Evolutionary conservation across 2,888 invertebrate species (phyloP).

Genomic region (Mechanitis mazaeus): DNA sequence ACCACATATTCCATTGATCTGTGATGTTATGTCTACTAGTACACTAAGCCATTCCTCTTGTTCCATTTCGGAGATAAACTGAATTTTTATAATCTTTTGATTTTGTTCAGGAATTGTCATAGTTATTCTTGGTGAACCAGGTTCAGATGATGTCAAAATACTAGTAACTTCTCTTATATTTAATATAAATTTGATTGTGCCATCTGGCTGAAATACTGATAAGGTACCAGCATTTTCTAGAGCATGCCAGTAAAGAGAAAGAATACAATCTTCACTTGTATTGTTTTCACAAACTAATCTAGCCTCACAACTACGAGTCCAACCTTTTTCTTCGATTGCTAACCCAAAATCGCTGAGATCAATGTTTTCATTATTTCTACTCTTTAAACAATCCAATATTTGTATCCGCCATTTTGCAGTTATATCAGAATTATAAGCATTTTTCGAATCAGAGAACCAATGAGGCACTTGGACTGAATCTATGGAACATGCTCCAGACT

Average conservation of each 20-base stretch:
- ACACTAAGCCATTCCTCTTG: constrained; percentile 93
- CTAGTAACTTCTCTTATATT: constrained; percentile 86
- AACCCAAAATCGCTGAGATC: constrained; percentile 81
- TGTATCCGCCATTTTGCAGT: constrained; percentile 85
- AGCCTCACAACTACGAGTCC: constrained; percentile 90
- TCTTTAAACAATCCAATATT: constrained; percentile 82
- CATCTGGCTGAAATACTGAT: constrained; percentile 86
- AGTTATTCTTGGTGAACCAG: constrained; percentile 85
- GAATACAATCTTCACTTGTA: constrained; percentile 83
- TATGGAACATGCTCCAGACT: constrained; percentile 86
- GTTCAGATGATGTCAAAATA: constrained; percentile 86
- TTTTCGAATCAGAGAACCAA: constrained; percentile 82
- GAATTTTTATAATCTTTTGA: constrained; percentile 80
- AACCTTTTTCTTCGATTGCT: constrained; percentile 90
- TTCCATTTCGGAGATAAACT: constrained; percentile 88
- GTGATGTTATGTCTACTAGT: constrained; percentile 85
- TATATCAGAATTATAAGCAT: constrained; percentile 78
- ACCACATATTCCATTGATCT: constrained; percentile 82
- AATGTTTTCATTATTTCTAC: constrained; percentile 69
- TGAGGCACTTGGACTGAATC: constrained; percentile 85
- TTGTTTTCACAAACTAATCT: constrained; percentile 78
- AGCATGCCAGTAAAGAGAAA: constrained; percentile 90
- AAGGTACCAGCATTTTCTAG: constrained; percentile 84
- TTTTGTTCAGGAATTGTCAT: constrained; percentile 82
- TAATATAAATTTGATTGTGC: constrained; percentile 83